Evolutionary conservation across 2,797 vertebrate species (phyloP).

Genomic region (Anguilla marmorata): DNA sequence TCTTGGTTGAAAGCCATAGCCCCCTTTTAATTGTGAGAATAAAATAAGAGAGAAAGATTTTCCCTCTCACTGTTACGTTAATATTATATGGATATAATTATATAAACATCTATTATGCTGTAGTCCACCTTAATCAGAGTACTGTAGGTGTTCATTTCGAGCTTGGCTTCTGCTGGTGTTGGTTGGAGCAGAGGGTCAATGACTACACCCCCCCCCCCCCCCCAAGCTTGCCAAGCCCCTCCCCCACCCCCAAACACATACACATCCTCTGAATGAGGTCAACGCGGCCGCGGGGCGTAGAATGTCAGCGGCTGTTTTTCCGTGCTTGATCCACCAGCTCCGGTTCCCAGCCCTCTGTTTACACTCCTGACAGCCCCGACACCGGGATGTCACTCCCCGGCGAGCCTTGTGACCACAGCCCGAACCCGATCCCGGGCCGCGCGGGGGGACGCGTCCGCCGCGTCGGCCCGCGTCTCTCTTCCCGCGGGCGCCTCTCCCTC

Average conservation of each 20-base stretch:
- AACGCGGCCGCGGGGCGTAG: slow-evolving; percentile 56
- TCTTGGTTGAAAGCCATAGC: background rate
- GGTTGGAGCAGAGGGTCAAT: background rate
- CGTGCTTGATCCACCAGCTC: slow-evolving; percentile 41
- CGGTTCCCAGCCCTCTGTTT: slow-evolving; percentile 56
- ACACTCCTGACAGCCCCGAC: slow-evolving; percentile 61
- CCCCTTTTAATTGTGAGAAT: background rate
- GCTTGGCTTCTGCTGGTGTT: background rate
- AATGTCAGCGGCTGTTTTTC: slow-evolving; percentile 72
- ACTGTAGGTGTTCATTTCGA: slow-evolving; percentile 1
- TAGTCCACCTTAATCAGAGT: background rate
- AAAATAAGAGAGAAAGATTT: background rate
- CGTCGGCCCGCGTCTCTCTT: slow-evolving; percentile 49
- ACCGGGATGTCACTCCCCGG: slow-evolving; percentile 46
- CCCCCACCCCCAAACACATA: slow-evolving; percentile 31
- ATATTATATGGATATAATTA: background rate
- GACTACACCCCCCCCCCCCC: slow-evolving; percentile 28
- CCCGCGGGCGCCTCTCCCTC: slow-evolving; percentile 8
- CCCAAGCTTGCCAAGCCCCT: background rate
- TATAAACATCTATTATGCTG: background rate
- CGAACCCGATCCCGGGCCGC: slow-evolving; percentile 61
- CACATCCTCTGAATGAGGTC: slow-evolving; percentile 61
- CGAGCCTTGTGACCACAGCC: slow-evolving; percentile 51
- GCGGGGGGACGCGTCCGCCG: slow-evolving; percentile 47
- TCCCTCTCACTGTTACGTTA: background rate